Conservation (phyloP, 2,888 invertebrate species). For the Stenchaetothrips biformis region DNA sequence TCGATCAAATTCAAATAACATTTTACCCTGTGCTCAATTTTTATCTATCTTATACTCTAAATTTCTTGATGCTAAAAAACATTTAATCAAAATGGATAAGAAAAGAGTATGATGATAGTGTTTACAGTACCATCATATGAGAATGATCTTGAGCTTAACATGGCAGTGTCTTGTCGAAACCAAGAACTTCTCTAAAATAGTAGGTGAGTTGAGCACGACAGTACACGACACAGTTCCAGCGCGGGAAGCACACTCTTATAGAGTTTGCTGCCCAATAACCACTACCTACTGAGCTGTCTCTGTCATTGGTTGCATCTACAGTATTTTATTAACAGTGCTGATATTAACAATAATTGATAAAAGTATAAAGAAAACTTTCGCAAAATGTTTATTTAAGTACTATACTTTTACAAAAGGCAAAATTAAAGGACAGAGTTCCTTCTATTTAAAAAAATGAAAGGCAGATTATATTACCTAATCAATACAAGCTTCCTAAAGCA, state of each 20-base stretch:
- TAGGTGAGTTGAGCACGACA: background rate
- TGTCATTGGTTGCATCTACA: slow-evolving; percentile 11
- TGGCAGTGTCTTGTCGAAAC: background rate
- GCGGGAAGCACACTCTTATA: background rate
- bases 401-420: background rate
- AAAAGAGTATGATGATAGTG: background rate
- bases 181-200: background rate
- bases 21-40: background rate
- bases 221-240: background rate
- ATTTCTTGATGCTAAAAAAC: background rate
- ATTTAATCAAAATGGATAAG: background rate
- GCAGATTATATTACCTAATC: too few relatives aligned
- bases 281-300: background rate
- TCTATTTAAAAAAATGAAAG: too few relatives aligned
- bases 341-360: background rate
- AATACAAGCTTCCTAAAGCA: too few relatives aligned
- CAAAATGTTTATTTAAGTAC: background rate
- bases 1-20: background rate
- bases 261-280: background rate
- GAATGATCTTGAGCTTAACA: background rate
- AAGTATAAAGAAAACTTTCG: background rate
- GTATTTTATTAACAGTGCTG: background rate
- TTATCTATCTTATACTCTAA: background rate
- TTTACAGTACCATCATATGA: too few relatives aligned
- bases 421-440: background rate